These are phyloP conservation scores for Carlito syrichta DNA, from an alignment of 2,113 vertebrate species.

Conservation along the genomic window DNA sequence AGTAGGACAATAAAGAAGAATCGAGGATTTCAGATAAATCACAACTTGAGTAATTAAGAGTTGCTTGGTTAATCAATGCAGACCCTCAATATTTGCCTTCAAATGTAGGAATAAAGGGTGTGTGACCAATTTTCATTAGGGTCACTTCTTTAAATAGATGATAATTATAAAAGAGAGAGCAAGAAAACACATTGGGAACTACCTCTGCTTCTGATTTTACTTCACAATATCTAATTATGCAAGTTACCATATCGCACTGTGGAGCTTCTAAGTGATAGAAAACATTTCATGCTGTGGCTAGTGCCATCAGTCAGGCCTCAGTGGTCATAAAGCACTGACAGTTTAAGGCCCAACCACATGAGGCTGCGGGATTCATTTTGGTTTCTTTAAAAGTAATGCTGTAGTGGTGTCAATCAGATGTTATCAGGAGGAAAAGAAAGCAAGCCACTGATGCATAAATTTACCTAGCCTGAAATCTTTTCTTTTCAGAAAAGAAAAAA, in stretches of 20 bases:
- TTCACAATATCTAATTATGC: slow-evolving; percentile 66
- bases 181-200: not conserved
- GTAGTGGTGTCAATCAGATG: slow-evolving; percentile 59
- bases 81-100: not conserved
- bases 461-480: slow-evolving; percentile 39
- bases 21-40: not conserved
- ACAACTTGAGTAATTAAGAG: not conserved
- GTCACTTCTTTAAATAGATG: not conserved
- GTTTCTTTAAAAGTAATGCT: slow-evolving; percentile 58
- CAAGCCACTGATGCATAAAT: slow-evolving; percentile 60
- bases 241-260: not conserved
- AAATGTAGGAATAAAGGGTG: not conserved
- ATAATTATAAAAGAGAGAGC: not conserved
- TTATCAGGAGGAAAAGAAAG: slow-evolving; percentile 61
- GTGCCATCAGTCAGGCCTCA: slow-evolving; percentile 68
- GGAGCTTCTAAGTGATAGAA: slow-evolving; percentile 40
- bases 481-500: slow-evolving; percentile 29
- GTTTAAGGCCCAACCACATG: slow-evolving; percentile 40
- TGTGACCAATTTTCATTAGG: not conserved
- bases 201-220: not conserved
- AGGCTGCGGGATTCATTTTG: slow-evolving; percentile 25
- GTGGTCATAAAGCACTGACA: slow-evolving; percentile 48
- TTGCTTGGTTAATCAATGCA: not conserved
- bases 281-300: slow-evolving; percentile 46
- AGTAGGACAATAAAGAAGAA: not conserved